Percentiles rank a stretch among this genome's conserved stretches.
These are phyloP conservation scores for Parapristionchus giblindavisi DNA, from an alignment of 2,888 invertebrate species.

Conservation along the genomic window DNA sequence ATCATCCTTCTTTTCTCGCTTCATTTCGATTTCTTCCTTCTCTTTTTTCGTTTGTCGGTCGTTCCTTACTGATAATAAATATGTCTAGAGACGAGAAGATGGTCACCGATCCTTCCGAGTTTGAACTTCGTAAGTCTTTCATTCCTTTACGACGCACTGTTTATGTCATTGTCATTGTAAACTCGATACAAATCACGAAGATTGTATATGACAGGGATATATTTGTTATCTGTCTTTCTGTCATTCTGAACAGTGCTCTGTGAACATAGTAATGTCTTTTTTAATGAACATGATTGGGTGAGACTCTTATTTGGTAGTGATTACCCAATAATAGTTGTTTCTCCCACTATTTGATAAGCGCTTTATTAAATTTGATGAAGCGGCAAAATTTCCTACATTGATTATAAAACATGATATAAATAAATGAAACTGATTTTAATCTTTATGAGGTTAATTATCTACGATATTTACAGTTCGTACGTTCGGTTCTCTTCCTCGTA, in stretches of 20 bases:
- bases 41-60: background rate
- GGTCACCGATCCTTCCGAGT: conserved; percentile 5
- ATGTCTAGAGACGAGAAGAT: no score
- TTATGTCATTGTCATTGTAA: no score
- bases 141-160: no score
- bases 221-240: no score
- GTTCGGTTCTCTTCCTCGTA: conserved; percentile 91
- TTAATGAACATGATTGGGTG: background rate
- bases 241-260: no score
- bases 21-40: background rate
- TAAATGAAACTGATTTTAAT: background rate
- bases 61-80: no score
- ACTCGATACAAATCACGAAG: no score
- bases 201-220: no score
- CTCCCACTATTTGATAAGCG: background rate
- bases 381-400: background rate
- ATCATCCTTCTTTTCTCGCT: background rate
- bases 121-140: background rate
- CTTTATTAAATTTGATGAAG: background rate
- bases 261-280: no score
- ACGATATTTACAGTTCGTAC: conserved; percentile 3
- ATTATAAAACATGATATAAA: no score
- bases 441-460: background rate
- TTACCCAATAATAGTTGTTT: background rate
- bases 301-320: background rate